phyloP scores from a whole-genome alignment of 1,140 invertebrate genomes.

The Microplitis demolitor region DNA sequence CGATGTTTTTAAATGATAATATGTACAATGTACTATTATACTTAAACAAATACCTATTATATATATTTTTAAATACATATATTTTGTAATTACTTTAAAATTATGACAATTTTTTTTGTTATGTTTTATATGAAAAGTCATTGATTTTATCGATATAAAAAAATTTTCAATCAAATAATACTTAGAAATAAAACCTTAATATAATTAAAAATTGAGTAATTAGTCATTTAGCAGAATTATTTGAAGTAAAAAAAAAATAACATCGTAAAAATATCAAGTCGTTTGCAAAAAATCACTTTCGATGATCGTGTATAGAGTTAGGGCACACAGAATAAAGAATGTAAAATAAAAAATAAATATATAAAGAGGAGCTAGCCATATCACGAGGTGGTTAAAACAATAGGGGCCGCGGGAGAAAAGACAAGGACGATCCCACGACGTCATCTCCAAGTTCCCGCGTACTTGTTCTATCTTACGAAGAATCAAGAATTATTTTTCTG shows the following conservation, averaged over 20 bases:
- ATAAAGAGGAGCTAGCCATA: slow-evolving; percentile 6
- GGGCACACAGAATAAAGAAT: too few relatives aligned
- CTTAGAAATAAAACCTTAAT: too few relatives aligned
- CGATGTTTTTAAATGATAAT: too few relatives aligned
- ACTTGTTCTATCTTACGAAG: not conserved
- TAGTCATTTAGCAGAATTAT: too few relatives aligned
- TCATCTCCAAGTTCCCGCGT: slow-evolving; percentile 31
- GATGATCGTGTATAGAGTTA: slow-evolving; percentile 30
- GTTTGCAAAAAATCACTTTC: slow-evolving; percentile 43
- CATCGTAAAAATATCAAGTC: not conserved
- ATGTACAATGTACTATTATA: too few relatives aligned
- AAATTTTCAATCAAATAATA: not conserved
- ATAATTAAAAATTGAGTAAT: too few relatives aligned
- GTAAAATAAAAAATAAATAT: not conserved
- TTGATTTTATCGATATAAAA: slow-evolving; percentile 37
- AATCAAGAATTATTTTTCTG: slow-evolving; percentile 26
- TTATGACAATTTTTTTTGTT: too few relatives aligned
- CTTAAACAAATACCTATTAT: too few relatives aligned
- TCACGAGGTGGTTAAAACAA: slow-evolving; percentile 41
- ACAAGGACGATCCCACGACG: slow-evolving; percentile 59
- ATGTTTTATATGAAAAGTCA: not conserved
- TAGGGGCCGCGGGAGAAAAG: slow-evolving; percentile 53
- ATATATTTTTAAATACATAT: too few relatives aligned
- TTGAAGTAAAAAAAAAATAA: too few relatives aligned
- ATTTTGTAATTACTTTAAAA: not conserved